These are phyloP conservation scores for Pygoscelis adeliae DNA, from an alignment of 2,113 vertebrate genomes.

Conservation along the genomic window DNA sequence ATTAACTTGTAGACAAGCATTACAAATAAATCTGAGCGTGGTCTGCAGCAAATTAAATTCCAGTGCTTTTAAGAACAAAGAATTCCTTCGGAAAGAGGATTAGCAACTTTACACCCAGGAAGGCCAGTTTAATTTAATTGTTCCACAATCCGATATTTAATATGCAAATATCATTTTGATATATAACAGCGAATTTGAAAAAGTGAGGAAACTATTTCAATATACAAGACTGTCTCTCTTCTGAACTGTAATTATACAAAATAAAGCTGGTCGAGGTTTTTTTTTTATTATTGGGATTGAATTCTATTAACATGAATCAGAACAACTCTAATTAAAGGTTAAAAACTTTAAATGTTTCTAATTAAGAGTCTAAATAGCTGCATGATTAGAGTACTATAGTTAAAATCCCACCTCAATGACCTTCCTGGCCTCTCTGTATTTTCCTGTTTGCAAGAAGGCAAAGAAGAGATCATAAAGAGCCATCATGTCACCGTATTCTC, in stretches of 20 bases:
- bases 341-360: constrained; percentile 77
- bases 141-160: constrained; percentile 80
- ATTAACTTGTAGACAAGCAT: constrained; percentile 86
- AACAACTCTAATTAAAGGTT: constrained; percentile 79
- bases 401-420: constrained; percentile 90
- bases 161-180: constrained; percentile 85
- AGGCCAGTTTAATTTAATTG: constrained; percentile 85
- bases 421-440: constrained; percentile 92
- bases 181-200: constrained; percentile 70
- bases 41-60: constrained; percentile 85
- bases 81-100: constrained; percentile 84
- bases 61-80: constrained; percentile 85
- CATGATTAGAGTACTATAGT: constrained; percentile 63
- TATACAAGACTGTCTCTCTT: constrained; percentile 59
- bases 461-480: constrained; percentile 95
- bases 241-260: constrained; percentile 74
- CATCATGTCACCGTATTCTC: constrained; percentile 88
- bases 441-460: constrained; percentile 89
- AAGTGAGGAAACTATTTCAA: constrained; percentile 76
- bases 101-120: constrained; percentile 86
- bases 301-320: constrained; percentile 79
- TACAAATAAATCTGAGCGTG: constrained; percentile 82
- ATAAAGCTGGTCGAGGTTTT: constrained; percentile 48
- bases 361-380: constrained; percentile 80
- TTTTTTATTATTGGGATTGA: constrained; percentile 67